Evolutionary conservation across 2,888 invertebrate genomes (phyloP).

Genomic region (Cecidostiba fungosa): DNA sequence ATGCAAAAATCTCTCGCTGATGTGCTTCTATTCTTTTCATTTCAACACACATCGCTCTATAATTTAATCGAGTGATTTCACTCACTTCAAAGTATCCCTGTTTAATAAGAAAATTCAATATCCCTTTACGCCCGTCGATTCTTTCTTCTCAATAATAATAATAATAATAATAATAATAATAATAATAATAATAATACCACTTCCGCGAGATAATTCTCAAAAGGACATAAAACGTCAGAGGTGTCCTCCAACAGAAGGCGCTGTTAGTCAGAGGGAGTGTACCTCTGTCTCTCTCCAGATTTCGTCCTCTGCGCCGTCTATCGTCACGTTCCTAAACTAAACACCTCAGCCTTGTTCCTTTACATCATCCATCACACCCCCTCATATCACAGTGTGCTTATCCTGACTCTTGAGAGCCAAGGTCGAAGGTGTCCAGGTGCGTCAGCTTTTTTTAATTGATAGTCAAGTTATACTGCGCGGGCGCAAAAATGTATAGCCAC

Average conservation of each 20-base stretch:
- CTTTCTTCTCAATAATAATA: too few species aligned
- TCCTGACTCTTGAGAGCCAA: background rate
- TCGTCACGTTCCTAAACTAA: background rate
- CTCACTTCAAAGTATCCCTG: too few species aligned
- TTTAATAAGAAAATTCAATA: too few species aligned
- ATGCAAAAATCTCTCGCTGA: too few species aligned
- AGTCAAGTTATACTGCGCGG: conserved; percentile 36
- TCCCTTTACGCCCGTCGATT: too few species aligned
- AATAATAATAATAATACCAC: too few species aligned
- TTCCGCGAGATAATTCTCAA: too few species aligned
- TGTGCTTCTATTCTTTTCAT: too few species aligned
- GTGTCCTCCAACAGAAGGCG: background rate
- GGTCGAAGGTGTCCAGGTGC: background rate
- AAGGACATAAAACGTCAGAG: too few species aligned
- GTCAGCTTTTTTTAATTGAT: conserved; percentile 23
- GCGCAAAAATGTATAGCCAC: conserved; percentile 23
- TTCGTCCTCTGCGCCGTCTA: background rate
- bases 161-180: too few species aligned
- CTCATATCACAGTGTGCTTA: background rate
- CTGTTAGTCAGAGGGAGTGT: conserved; percentile 11
- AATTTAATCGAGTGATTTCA: too few species aligned
- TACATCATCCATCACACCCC: background rate
- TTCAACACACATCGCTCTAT: too few species aligned
- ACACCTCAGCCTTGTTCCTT: background rate
- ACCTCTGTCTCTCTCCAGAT: background rate